Percentiles rank a stretch among this genome's conserved stretches.
Evolutionary conservation across 2,888 invertebrate genomes (phyloP).

Genomic region (Drosophila limbata): DNA sequence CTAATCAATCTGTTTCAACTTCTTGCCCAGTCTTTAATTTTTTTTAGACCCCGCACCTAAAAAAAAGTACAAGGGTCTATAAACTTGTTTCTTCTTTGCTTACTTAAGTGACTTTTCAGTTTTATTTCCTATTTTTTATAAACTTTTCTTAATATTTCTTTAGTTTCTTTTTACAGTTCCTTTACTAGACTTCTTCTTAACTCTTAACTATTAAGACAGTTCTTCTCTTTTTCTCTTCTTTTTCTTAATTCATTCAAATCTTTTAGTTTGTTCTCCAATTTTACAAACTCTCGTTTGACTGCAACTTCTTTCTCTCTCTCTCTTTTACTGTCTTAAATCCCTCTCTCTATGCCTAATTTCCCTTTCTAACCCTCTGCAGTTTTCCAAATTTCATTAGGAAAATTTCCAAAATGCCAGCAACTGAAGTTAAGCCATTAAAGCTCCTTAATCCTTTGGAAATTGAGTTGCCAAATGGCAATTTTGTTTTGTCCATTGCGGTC

Average conservation of each 20-base stretch:
- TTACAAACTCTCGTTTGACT: neutral
- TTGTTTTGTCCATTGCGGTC: constrained; percentile 35
- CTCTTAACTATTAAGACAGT: too few species aligned
- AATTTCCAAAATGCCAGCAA: constrained; percentile 11
- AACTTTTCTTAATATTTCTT: neutral
- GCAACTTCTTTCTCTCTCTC: neutral
- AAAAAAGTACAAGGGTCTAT: too few species aligned
- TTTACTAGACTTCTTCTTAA: neutral
- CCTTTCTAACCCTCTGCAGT: neutral
- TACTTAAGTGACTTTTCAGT: too few species aligned
- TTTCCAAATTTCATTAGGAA: constrained; percentile 23
- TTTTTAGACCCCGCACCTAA: neutral
- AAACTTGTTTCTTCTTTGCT: too few species aligned
- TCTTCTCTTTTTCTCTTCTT: neutral
- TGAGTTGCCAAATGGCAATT: constrained; percentile 54
- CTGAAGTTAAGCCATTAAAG: constrained; percentile 50
- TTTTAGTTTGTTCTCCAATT: neutral
- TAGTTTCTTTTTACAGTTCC: neutral
- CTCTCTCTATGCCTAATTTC: neutral
- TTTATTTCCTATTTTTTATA: neutral
- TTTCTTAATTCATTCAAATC: neutral
- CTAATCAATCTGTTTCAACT: neutral
- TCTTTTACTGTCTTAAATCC: too few species aligned
- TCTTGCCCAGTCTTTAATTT: neutral
- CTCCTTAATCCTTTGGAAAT: constrained; percentile 60